Conservation (phyloP, 2,113 vertebrate species). For the Malaclemys terrapin region DNA sequence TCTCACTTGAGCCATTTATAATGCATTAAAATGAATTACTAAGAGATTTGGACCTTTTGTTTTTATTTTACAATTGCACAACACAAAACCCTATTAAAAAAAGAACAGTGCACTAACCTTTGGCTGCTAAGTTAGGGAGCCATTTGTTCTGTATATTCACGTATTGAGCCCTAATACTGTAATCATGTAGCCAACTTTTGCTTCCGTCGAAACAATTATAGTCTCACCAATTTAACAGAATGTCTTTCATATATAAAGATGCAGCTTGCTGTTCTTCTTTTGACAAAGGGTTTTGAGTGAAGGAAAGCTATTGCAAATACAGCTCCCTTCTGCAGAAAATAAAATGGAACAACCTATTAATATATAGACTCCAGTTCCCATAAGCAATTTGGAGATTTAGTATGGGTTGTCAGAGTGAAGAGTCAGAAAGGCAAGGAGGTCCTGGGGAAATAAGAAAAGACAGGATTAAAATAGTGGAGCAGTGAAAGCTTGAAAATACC, state of each 20-base stretch:
- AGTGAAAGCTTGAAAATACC: not conserved
- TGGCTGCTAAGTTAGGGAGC: not conserved
- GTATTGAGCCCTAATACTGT: not conserved
- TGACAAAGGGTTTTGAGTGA: not conserved
- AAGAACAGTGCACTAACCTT: not conserved
- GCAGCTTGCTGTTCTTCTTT: fast-evolving
- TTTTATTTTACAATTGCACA: not conserved
- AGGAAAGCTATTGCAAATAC: not conserved
- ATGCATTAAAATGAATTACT: not conserved
- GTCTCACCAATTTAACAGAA: not conserved
- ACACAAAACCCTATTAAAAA: not conserved
- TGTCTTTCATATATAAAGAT: not conserved
- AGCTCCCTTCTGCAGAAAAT: not conserved
- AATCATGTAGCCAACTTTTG: not conserved
- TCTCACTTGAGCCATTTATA: not conserved
- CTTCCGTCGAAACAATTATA: not conserved
- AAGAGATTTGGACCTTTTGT: not conserved
- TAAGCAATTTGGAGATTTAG: not conserved
- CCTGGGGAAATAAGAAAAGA: not conserved
- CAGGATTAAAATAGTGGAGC: not conserved
- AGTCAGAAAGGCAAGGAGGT: not conserved
- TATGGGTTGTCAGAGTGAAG: not conserved
- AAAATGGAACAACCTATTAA: not conserved
- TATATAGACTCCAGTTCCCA: not conserved
- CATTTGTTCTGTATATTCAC: not conserved